Conservation (phyloP, 1,140 invertebrate species). For the Neodiprion lecontei region DNA sequence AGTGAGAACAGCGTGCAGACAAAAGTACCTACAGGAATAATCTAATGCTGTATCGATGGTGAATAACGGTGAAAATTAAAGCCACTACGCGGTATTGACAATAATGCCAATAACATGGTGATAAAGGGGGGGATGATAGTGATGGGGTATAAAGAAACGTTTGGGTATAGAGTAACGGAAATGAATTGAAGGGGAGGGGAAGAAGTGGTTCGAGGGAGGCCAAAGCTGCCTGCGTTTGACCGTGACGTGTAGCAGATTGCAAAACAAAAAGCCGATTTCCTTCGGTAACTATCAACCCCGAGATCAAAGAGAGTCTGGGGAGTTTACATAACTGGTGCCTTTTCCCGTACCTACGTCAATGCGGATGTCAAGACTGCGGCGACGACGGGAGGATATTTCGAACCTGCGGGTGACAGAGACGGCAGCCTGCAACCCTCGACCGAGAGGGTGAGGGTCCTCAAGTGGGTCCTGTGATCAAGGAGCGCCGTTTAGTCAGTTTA, state of each 20-base stretch:
- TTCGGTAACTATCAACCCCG: background rate
- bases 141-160: too few relatives aligned
- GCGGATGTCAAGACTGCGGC: background rate
- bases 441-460: background rate
- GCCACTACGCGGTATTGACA: too few relatives aligned
- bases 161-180: too few relatives aligned
- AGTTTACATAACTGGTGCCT: too few relatives aligned
- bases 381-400: background rate
- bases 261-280: background rate
- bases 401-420: background rate
- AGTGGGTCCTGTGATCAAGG: conserved; percentile 1
- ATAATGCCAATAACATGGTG: too few relatives aligned
- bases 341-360: background rate
- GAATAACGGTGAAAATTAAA: too few relatives aligned
- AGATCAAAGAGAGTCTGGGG: background rate
- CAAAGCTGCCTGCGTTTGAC: background rate
- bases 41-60: too few relatives aligned
- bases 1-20: too few relatives aligned
- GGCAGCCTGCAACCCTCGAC: background rate
- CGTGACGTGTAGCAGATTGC: background rate
- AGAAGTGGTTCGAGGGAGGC: background rate
- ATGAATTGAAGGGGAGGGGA: too few relatives aligned
- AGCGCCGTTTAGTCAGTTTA: background rate
- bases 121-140: too few relatives aligned
- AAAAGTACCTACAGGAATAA: too few relatives aligned